Conservation (phyloP, 2,888 invertebrate genomes). For the Acrocera orbiculus region DNA sequence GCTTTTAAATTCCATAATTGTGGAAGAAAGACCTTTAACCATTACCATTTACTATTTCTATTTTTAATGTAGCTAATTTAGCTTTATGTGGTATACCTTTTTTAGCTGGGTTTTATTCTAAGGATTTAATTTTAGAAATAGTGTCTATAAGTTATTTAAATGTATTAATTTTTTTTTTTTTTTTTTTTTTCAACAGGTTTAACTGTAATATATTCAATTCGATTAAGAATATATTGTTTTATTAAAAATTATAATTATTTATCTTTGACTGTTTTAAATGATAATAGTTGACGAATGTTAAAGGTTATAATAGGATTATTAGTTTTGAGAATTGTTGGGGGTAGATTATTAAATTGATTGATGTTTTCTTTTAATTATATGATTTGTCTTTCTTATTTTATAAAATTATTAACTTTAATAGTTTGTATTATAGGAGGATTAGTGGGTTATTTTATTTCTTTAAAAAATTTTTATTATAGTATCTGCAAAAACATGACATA, state of each 20-base stretch:
- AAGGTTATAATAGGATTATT: conserved; percentile 28
- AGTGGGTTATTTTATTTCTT: conserved; percentile 32
- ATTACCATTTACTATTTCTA: conserved; percentile 34
- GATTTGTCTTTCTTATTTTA: conserved; percentile 35
- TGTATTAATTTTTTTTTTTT: conserved; percentile 36
- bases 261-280: conserved; percentile 33
- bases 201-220: conserved; percentile 39
- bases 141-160: conserved; percentile 36
- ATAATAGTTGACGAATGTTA: conserved; percentile 34
- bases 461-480: too few relatives aligned
- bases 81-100: conserved; percentile 46
- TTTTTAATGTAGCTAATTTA: conserved; percentile 39
- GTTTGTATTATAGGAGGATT: conserved; percentile 31
- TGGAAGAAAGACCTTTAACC: too few relatives aligned
- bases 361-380: conserved; percentile 36
- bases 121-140: conserved; percentile 43
- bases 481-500: too few relatives aligned
- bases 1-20: too few relatives aligned
- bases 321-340: conserved; percentile 31
- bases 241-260: conserved; percentile 32
- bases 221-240: conserved; percentile 38
- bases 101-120: conserved; percentile 48
- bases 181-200: conserved; percentile 38
- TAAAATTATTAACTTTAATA: conserved; percentile 38
- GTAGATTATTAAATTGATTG: conserved; percentile 36